Evolutionary conservation across 1,140 invertebrate species (phyloP).

Genomic region (Platyscapa corneri): DNA sequence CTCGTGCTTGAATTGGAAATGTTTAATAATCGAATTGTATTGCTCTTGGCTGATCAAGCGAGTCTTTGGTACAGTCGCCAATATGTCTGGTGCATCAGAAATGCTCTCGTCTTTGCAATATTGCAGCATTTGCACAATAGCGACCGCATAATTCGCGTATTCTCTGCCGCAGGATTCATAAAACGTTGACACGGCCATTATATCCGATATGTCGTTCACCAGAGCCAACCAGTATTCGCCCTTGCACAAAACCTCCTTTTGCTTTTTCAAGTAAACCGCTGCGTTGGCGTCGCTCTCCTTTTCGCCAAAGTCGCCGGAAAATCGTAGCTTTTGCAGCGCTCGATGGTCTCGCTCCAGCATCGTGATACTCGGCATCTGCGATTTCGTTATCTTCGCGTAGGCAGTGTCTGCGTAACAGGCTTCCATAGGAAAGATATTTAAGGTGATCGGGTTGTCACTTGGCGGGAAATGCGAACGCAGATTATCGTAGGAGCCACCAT

Average conservation of each 20-base stretch:
- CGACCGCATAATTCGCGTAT: conserved; percentile 14
- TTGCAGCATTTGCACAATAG: conserved; percentile 37
- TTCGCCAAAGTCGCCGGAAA: not conserved
- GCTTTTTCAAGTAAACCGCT: not conserved
- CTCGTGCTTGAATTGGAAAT: conserved; percentile 28
- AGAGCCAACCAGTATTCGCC: conserved; percentile 42
- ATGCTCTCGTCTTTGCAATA: conserved; percentile 30
- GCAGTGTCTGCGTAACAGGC: not conserved
- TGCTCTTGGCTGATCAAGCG: conserved; percentile 36
- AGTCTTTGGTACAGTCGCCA: not conserved
- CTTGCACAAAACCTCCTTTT: conserved; percentile 15
- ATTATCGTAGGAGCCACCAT: conserved; percentile 22
- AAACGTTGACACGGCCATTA: conserved; percentile 19
- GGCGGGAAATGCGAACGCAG: not conserved
- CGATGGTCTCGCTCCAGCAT: conserved; percentile 38
- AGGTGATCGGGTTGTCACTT: not conserved
- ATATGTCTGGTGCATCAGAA: not conserved
- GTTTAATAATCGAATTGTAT: conserved; percentile 11
- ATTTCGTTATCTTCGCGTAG: not conserved
- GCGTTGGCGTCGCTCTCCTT: not conserved
- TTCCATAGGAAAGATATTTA: not conserved
- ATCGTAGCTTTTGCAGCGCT: conserved; percentile 28
- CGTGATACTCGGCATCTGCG: conserved; percentile 10
- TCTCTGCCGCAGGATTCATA: conserved; percentile 14
- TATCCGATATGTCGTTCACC: conserved; percentile 30